Base-by-base conservation (phyloP, 2,113 vertebrate genomes). In the Malurus elegans region DNA sequence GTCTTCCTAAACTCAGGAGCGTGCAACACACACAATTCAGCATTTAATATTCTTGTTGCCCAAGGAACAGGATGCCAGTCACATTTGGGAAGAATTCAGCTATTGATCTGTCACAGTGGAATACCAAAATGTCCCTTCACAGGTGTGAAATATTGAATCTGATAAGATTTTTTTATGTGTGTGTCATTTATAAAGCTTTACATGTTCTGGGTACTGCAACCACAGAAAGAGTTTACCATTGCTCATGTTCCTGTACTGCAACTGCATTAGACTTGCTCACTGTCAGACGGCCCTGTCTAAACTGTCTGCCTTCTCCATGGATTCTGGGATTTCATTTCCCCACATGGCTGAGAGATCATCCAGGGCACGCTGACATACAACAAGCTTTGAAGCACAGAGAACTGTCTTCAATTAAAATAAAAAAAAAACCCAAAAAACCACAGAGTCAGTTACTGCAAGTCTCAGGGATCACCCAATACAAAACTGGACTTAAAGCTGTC, bases 311-410 rank as follows among this genome's bases (percentile, higher is more conserved):
- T 72, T 48, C 60, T 66, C 28, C 36, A 28, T 47, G 60, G 24
- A 47, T 73, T 80, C 40, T 58, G 70, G 42, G 11, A 74, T n/a
- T 47, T 67, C 9, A 19, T 60, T 45, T 73, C 24, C 20, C 36
- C 18, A 24, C 18, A 2, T 32, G 62, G 14, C 36, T 18, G 31
- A 75, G 51, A 38, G 10, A 76, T 3, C 8, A 23, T 10, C 3
- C 26, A 51, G 29, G 45, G 18, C 18, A 44, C 0, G 0, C 3
- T 70, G 48, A 76, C 20, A 11, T 38, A 21, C 10, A 57, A 13
- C 6, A 64, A 13, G 13, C 26, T 72, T 42, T 48, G 32, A 58
- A 29, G 9, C 8, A 7, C 23, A 2, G 0, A 0, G 0, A 38
- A 56, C 11, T 32, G 4, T 34, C 12, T 54, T 79, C 23, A 42